Base-by-base conservation (phyloP, 2,113 vertebrate species). In the Pterocles gutturalis region DNA sequence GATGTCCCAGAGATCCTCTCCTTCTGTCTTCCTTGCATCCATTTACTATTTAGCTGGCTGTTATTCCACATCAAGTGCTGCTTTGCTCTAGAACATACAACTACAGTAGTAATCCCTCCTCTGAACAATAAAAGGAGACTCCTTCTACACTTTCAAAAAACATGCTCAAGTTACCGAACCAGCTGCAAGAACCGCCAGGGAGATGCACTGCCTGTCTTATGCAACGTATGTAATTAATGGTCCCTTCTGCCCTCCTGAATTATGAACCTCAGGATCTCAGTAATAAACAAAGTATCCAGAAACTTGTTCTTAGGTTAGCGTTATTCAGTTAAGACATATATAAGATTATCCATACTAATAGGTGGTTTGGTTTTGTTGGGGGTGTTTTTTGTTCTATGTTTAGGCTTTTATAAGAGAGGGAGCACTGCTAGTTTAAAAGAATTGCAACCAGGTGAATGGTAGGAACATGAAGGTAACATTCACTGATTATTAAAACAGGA, bases 381-480 rank as follows among this genome's bases (percentile, higher is more conserved):
- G 22, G 60, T 51, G 7, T 43, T 62, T 51, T 31, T 69, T 49
- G 4, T 11, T 69, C 17, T 19, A 41, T 58, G 3, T 10, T 70
- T 33, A 1, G 8, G 10, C 22, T 49, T 22, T 41, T 76, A 83
- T 49, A 43, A 31, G 19, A 90, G 57, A 65, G 4, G 25, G 5
- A 87, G 7, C 4, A 29, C 9, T 36, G 22, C 15, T 84, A 31
- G 25, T 73, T 73, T 34, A 45, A 61, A 88, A 58, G 3, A 36
- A 25, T 12, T 62, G 8, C 24, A 75, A 72, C n/a, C 72, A 34
- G 5, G 10, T 25, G 15, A 93, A 49, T 1, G 2, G 15, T 36
- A n/a, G 53, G 41, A 90, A 51, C 5, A 2, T 1, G 22, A 75
- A 66, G 7, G 10, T 17, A 61, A 13, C 0, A 0, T 34, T 67